Evolutionary conservation across 2,113 vertebrate genomes (phyloP), one percentile per base, ranked within the genome.

Genomic region (Brachypodius melanocephalos): DNA sequence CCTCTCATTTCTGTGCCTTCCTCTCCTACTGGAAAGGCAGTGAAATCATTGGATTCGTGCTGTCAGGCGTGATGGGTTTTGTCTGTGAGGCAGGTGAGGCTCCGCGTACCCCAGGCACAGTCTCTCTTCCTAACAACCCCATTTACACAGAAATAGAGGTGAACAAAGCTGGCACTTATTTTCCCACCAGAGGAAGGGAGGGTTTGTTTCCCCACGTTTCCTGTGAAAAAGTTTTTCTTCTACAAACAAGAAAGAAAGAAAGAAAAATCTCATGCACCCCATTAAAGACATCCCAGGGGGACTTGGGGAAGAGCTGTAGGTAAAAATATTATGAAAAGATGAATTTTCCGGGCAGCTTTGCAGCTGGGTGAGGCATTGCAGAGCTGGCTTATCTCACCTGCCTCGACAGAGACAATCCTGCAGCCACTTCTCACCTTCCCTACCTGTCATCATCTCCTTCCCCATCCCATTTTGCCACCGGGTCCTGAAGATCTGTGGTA

Each of bases 61-160:
- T 84, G 73, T 57, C 92, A 42, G 55, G 82, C 25, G 7, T 19
- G 55, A 73, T 77, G 73, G 80, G 77, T 90, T 91, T 54, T 74
- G 73, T 42, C 74, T 81, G 8, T 1, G 69, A 93, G 65, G 14
- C 32, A 57, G 73, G 81, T 58, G 78, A 90, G 79, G 38, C 75
- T 85, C 65, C 29, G 74, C 82, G 14, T 3, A 67, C 40, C 62
- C 49, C 86, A 61, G 80, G 83, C 71, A 74, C 69, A 48, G 57
- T 10, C 15, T 68, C 52, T 88, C 84, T 68, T 63, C 38, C 73
- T n/a, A 89, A 80, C 58, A 68, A 57, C 12, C 40, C 54, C 67
- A 40, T 95, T 86, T 83, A 40, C 72, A 29, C 84, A 76, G 82
- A 82, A 91, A 49, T 34, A 68, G 63, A 89, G 62, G 51, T 61